Conservation (phyloP, 2,888 invertebrate species). For the Ceriagrion tenellum region DNA sequence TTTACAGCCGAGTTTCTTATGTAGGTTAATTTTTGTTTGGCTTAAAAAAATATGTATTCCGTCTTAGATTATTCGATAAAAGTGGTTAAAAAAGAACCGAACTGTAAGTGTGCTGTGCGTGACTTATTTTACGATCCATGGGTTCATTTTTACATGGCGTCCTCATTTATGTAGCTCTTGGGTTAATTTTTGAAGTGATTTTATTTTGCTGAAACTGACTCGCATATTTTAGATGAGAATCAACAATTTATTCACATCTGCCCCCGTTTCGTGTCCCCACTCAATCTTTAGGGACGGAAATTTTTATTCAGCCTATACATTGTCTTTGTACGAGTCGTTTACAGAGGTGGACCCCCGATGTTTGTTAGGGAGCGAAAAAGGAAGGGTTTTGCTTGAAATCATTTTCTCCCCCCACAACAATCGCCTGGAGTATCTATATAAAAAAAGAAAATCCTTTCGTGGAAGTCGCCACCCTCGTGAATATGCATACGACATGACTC, state of each 20-base stretch:
- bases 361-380: slow-evolving; percentile 7
- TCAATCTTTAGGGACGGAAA: neutral
- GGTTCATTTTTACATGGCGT: neutral
- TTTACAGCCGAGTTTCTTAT: neutral
- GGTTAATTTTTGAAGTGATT: neutral
- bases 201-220: neutral
- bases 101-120: neutral
- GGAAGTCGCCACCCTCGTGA: slow-evolving; percentile 53
- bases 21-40: neutral
- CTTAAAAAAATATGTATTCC: neutral
- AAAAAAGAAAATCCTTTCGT: slow-evolving; percentile 19
- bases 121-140: neutral
- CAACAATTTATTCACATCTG: neutral
- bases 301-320: neutral
- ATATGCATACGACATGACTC: slow-evolving; percentile 62
- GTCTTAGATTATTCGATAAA: no score
- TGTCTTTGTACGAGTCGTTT: neutral
- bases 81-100: neutral
- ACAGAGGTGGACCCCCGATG: neutral
- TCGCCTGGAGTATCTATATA: slow-evolving; percentile 22
- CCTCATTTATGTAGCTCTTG: neutral
- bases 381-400: slow-evolving; percentile 41
- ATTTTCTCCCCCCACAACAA: slow-evolving; percentile 15
- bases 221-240: neutral
- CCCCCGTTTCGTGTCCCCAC: neutral